phyloP scores from a whole-genome alignment of 2,113 vertebrate genomes.

The Stictonetta naevosa region DNA sequence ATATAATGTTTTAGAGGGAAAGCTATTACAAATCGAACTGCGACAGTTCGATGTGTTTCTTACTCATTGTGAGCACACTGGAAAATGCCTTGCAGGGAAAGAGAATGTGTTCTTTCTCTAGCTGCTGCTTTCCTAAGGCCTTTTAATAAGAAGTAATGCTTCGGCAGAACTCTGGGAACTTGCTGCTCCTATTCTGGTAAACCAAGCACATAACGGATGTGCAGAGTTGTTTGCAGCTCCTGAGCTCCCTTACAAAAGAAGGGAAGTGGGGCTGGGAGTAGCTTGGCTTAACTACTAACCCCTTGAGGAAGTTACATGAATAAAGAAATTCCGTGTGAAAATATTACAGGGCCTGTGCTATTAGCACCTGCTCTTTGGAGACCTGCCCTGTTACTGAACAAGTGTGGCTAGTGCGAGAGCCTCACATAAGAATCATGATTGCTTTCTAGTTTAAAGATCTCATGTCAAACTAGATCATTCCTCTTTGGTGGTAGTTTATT shows the following conservation, averaged over 20 bases:
- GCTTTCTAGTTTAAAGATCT: constrained; percentile 29
- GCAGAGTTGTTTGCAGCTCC: not conserved
- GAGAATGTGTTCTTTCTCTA: not conserved
- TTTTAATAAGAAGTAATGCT: not conserved
- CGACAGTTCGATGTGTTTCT: not conserved
- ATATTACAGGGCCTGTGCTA: not conserved
- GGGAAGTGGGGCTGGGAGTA: not conserved
- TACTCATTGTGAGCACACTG: not conserved
- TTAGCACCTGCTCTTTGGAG: not conserved
- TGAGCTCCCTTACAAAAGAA: not conserved
- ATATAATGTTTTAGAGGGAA: not conserved
- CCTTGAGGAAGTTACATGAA: not conserved
- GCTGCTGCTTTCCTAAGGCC: not conserved
- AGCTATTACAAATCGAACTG: not conserved
- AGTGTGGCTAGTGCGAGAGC: not conserved
- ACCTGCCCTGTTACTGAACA: not conserved
- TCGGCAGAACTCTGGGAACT: not conserved
- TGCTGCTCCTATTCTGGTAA: not conserved
- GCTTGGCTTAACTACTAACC: not conserved
- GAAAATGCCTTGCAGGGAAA: not conserved
- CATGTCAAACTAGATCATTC: not conserved
- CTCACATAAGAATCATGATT: not conserved
- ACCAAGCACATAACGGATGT: not conserved
- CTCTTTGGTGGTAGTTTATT: not conserved
- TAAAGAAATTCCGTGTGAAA: not conserved